Evolutionary conservation across 1,140 invertebrate genomes (phyloP), one percentile per base, ranked within the genome.

Genomic region (Marisa cornuarietis): DNA sequence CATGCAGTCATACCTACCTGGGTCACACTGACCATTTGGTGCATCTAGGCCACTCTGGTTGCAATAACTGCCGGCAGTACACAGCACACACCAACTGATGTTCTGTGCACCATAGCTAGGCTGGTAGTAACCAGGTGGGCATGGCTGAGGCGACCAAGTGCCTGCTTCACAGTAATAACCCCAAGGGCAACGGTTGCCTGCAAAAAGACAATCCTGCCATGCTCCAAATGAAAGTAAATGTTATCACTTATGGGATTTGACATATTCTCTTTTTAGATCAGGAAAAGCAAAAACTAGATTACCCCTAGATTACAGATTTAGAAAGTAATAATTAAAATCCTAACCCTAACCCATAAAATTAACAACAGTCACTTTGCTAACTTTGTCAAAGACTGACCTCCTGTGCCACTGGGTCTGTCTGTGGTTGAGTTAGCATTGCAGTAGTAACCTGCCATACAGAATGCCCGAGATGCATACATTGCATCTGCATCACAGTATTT

Each of bases 1-100:
- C n/a, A 42, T 68, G 31, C 13, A 68, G 31, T 51, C 42, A 52
- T n/a, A 75, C 84, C 20, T 66, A 88, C 88, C 88, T 82, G 83
- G 81, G 77, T 83, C 79, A 84, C 88, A 89, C 18, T 81, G 61
- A 51, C 88, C 88, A 71, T 86, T 83, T 14, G 85, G 82, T 3
- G 82, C 74, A 1, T 81, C 63, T 14, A 89, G 79, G 54, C 87
- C 88, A 31, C 82, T 85, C 18, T 81, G 77, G 71, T 87, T 86
- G 81, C 88, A 89, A 80, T 86, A 89, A 31, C 82, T 85, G 18
- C 88, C 88, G 24, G 87, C 82, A 3, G 88, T 89, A 82, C 88
- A 89, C 14, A 78, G 22, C 20, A 88, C 79, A 83, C 88, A 89
- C 82, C 86, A 88, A 22, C 85, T 78, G 0, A 79, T 18, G 75